Conservation (phyloP, 2,113 vertebrate genomes). For the Leptobrachium leishanense region DNA sequence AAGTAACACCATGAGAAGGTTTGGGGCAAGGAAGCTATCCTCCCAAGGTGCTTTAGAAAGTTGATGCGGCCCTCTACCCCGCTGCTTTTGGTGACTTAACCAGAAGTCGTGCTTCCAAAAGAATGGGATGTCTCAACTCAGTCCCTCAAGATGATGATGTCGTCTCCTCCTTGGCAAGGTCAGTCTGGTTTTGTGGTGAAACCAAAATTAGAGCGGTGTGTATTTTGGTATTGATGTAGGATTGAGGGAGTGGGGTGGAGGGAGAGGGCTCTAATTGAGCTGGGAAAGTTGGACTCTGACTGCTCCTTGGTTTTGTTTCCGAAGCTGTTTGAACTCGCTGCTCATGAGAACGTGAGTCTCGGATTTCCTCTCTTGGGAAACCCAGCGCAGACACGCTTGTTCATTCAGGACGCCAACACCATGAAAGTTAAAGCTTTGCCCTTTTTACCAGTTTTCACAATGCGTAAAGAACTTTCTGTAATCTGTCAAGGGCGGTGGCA, state of each 20-base stretch:
- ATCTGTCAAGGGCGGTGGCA: no score
- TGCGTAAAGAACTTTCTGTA: no score
- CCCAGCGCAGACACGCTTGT: conserved; percentile 19
- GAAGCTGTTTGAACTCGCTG: conserved; percentile 39
- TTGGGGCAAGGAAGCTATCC: neutral
- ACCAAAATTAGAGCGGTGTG: neutral
- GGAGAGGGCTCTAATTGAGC: neutral
- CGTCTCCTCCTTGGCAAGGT: conserved; percentile 75
- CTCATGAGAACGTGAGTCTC: conserved; percentile 36
- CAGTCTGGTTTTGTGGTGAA: conserved; percentile 61
- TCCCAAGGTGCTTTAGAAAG: neutral
- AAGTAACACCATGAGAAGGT: conserved; percentile 9
- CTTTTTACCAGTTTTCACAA: no score
- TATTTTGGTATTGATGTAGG: neutral
- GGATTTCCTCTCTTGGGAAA: conserved; percentile 39
- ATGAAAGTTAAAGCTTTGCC: no score
- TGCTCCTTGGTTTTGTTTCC: conserved; percentile 41
- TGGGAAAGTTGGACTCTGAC: conserved; percentile 17
- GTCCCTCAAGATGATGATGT: conserved; percentile 75
- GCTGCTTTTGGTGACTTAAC: neutral
- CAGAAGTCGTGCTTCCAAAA: neutral
- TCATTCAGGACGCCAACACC: no score
- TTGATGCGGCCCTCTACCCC: no score
- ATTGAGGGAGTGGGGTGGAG: neutral
- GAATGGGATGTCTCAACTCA: conserved; percentile 87